Evolutionary conservation across 2,797 vertebrate genomes (phyloP), one percentile per base, ranked within the genome.

Genomic region (Ispidina lecontei): DNA sequence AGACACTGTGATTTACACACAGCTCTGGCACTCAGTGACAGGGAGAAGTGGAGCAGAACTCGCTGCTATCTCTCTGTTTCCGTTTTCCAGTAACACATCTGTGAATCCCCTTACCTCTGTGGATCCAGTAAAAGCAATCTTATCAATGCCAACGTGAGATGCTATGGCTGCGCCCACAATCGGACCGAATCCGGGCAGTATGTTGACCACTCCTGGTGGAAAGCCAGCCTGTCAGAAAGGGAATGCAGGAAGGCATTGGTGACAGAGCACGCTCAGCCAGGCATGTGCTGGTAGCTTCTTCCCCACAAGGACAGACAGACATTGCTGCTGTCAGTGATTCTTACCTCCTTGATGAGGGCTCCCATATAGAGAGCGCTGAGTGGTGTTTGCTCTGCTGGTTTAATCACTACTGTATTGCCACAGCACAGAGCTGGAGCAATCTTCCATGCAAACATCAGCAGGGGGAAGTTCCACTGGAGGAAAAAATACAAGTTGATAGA

Each of bases 381-480:
- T 2, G 99, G 99, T 15, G 99, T 99, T 97, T 99, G 99, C 95
- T 99, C 99, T n/a, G 99, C 99, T 7, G 99, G 99, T 96, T 99
- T 99, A 89, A 99, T 98, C 91, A 99, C 97, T 64, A 99, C 98
- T 29, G 99, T 99, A 98, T 99, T 99, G 92, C 99, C 99, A 87
- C 99, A 99, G 91, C 99, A 99, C 71, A 99, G 97, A 6, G 99
- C 99, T 19, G 99, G 99, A 68, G 98, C 99, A 84, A 99, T 98
- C 98, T 99, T 99, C 99, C 99, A 99, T 55, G 98, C 98, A 94
- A 99, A 99, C 99, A 99, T 99, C 98, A 99, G 98, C 96, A 99
- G 97, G 92, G 99, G 99, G 97, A 99, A 99, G 98, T 99, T 99
- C 99, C 99, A 99, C 99, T 99, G 98, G 62, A 95, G 84, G 84